These are phyloP conservation scores for Carabus problematicus DNA, from an alignment of 2,888 invertebrate species.

Conservation along the genomic window DNA sequence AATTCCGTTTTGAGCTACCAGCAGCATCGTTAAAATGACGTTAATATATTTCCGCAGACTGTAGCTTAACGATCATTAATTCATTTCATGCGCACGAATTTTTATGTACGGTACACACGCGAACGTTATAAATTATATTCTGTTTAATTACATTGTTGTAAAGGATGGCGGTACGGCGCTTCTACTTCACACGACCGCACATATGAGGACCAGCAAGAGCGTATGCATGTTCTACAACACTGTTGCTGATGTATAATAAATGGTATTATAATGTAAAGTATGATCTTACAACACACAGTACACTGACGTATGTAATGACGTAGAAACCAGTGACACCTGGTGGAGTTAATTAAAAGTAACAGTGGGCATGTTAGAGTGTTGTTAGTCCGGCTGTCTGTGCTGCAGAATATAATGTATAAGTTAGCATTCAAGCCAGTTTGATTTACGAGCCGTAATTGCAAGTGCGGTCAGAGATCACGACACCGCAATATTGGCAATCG, in stretches of 20 bases:
- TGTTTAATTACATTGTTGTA: constrained; percentile 42
- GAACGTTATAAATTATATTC: constrained; percentile 39
- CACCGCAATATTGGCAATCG: constrained; percentile 40
- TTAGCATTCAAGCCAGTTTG: constrained; percentile 52
- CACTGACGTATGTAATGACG: too few species aligned
- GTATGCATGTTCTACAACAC: too few species aligned
- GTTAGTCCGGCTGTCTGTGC: neutral
- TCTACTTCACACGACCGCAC: neutral
- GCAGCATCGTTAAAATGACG: constrained; percentile 36
- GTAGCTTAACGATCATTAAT: constrained; percentile 40
- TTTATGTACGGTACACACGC: constrained; percentile 38
- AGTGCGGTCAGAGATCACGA: constrained; percentile 54
- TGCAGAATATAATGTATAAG: constrained; percentile 15
- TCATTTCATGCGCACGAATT: constrained; percentile 35
- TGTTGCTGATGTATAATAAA: too few species aligned
- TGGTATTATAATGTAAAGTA: too few species aligned
- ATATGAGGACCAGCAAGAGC: neutral
- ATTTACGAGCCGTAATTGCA: constrained; percentile 57
- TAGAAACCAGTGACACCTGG: constrained; percentile 23
- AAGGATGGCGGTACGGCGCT: constrained; percentile 1
- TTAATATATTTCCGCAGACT: constrained; percentile 41
- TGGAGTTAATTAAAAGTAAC: constrained; percentile 22
- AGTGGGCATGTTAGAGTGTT: neutral
- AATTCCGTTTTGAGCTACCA: constrained; percentile 21
- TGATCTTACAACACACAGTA: too few species aligned